Conservation (phyloP, 2,797 vertebrate genomes). For the Sparidentex hasta region DNA sequence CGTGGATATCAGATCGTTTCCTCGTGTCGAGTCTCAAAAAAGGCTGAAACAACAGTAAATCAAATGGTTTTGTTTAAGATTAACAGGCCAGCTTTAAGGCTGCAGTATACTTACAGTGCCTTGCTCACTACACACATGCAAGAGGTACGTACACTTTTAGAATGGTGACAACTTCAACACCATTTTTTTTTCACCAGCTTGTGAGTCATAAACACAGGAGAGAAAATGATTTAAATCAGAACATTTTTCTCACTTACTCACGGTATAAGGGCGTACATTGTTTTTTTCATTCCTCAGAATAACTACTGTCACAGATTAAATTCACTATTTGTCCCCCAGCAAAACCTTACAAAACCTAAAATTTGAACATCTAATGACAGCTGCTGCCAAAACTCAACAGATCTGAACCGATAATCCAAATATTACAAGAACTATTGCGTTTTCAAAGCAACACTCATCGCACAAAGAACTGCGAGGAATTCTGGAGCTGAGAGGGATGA, state of each 20-base stretch:
- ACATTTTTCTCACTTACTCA: no score
- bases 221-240: no score
- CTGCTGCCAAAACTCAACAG: background rate
- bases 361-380: background rate
- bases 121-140: no score
- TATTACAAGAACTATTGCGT: background rate
- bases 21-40: background rate
- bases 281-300: slow-evolving; percentile 1
- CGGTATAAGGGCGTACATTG: background rate
- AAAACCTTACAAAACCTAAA: background rate
- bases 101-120: background rate
- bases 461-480: background rate
- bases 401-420: background rate
- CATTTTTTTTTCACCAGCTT: no score
- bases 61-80: background rate
- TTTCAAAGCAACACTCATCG: slow-evolving; percentile 17
- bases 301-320: background rate
- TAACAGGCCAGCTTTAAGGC: background rate
- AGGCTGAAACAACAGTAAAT: background rate
- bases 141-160: no score
- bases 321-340: background rate
- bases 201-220: no score
- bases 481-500: background rate
- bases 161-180: no score
- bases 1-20: background rate